Base-by-base conservation (phyloP, 1,140 invertebrate genomes). In the Helicoverpa armigera region DNA sequence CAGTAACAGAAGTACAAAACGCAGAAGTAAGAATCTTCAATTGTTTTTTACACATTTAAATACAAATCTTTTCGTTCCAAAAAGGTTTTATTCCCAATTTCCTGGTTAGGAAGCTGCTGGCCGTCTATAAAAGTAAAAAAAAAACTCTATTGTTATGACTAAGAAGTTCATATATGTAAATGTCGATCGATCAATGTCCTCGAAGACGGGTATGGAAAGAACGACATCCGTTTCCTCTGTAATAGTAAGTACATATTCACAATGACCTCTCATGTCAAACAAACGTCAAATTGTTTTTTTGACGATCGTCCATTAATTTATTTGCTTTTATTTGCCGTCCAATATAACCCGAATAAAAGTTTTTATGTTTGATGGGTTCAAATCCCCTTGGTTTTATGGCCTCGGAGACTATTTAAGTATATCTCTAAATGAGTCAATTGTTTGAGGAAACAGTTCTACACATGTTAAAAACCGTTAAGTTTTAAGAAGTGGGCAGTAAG, bases 181-280 rank as follows among this genome's bases (percentile, higher is more conserved):
- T 84, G 60, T 54, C 76, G 61, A 86, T 86, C 83, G 82, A 87
- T 83, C 83, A 84, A 76, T 80, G 84, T 83, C 82, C 65, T 80
- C 78, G 78, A 74, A 67, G 63, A 79, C 75, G 65, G 72, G 81
- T 85, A 74, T 81, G 86, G 85, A 83, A 86, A 80, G 79, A 78
- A 80, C 80, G 70, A 87, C 83, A 85, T 86, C 86, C 86, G 85
- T 89, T 89, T 89, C 87, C 86, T 85, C 63, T 67, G 58, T 74
- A 70, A 54, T 53, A 63, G 50, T 23, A 23, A 72, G 76, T 31
- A 51, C 10, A 60, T 58, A 60, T 23, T 23, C 23, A 60, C 72
- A 75, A 76, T 79, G 82, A 83, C 86, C 84, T 85, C 79, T 63
- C 12, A 69, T 83, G 82, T 85, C 82, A 84, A 82, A 83, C 76